phyloP scores from a whole-genome alignment of 2,888 invertebrate genomes.

The Shargacucullia verbasci region DNA sequence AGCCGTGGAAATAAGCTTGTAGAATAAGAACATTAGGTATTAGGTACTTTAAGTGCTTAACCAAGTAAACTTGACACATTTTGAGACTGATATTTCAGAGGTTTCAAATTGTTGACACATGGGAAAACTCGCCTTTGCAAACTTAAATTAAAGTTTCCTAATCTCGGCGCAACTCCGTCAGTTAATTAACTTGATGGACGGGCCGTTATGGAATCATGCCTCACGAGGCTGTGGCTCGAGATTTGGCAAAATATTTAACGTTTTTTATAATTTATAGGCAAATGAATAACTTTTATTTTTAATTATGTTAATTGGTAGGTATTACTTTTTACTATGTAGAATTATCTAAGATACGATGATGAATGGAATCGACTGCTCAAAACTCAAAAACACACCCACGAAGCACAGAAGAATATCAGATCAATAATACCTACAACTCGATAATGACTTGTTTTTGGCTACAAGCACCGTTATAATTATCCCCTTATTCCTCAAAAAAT shows the following conservation, averaged over 20 bases:
- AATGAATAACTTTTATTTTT: too few relatives aligned
- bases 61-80: slow-evolving; percentile 22
- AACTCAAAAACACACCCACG: too few relatives aligned
- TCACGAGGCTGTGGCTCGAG: slow-evolving; percentile 22
- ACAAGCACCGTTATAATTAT: too few relatives aligned
- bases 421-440: too few relatives aligned
- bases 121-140: slow-evolving; percentile 31
- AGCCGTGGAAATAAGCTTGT: slow-evolving; percentile 4
- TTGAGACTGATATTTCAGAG: slow-evolving; percentile 21
- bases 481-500: too few relatives aligned
- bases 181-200: slow-evolving; percentile 49
- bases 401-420: too few relatives aligned
- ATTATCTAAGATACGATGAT: too few relatives aligned
- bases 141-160: slow-evolving; percentile 46
- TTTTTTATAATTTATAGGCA: too few relatives aligned
- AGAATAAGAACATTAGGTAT: slow-evolving; percentile 20
- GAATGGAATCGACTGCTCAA: too few relatives aligned
- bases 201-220: slow-evolving; percentile 31
- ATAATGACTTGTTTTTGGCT: too few relatives aligned
- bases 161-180: slow-evolving; percentile 34
- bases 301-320: too few relatives aligned
- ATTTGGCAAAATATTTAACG: slow-evolving; percentile 2
- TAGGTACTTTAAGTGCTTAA: slow-evolving; percentile 5
- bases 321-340: too few relatives aligned
- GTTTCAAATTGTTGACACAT: slow-evolving; percentile 23